Percentiles rank a stretch among this genome's conserved stretches.
These are phyloP conservation scores for Phalacrocorax pelagicus DNA, from an alignment of 2,113 vertebrate genomes.

Conservation along the genomic window DNA sequence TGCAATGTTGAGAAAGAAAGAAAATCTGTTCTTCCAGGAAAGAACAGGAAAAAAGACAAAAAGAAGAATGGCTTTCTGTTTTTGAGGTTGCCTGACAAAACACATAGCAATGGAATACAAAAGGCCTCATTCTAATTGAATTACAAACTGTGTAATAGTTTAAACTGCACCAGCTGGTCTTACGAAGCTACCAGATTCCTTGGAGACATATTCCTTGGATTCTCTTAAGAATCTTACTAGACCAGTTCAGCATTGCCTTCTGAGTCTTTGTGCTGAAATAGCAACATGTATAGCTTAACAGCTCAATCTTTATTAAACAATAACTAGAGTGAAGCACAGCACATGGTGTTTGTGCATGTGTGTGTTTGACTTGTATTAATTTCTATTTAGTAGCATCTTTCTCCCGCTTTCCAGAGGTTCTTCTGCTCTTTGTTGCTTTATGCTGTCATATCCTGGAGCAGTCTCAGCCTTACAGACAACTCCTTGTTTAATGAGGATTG, in stretches of 20 bases:
- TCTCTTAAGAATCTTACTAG: slow-evolving; percentile 20
- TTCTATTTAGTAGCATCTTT: not conserved
- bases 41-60: not conserved
- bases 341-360: not conserved
- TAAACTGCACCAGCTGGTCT: slow-evolving; percentile 71
- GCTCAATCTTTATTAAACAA: slow-evolving; percentile 9
- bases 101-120: slow-evolving; percentile 25
- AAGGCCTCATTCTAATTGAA: slow-evolving; percentile 65
- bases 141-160: slow-evolving; percentile 72
- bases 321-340: not conserved
- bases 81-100: slow-evolving; percentile 55
- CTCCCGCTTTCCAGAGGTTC: not conserved
- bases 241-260: slow-evolving; percentile 14
- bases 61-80: not conserved
- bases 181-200: slow-evolving; percentile 67
- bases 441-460: not conserved
- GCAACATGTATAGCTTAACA: not conserved
- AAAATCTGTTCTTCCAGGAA: slow-evolving; percentile 30
- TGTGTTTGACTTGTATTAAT: slow-evolving; percentile 5
- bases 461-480: not conserved
- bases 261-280: not conserved
- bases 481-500: not conserved
- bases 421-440: not conserved
- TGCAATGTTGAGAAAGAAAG: not conserved
- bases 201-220: slow-evolving; percentile 40